phyloP scores from a whole-genome alignment of 2,888 invertebrate species.

The Adineta ricciae region DNA sequence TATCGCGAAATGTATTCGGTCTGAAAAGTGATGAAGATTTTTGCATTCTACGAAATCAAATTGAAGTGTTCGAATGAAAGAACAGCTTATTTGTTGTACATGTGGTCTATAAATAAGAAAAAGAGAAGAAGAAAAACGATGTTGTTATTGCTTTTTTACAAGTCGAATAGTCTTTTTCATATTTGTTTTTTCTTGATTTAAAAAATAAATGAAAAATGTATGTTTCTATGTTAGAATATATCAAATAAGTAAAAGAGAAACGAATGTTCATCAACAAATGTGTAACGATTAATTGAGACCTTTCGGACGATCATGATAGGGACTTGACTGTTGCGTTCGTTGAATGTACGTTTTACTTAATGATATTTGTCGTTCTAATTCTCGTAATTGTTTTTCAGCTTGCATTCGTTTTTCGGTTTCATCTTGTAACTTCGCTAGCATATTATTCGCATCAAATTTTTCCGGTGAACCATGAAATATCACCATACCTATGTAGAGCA shows the following conservation, averaged over 20 bases:
- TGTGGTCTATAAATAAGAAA: not conserved
- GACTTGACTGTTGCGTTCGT: conserved; percentile 27
- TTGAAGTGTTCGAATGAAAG: not conserved
- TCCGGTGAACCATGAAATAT: conserved; percentile 88
- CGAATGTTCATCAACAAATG: not conserved
- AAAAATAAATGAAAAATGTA: not conserved
- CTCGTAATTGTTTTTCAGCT: conserved; percentile 72
- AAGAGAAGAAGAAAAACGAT: not conserved
- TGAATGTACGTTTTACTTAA: conserved; percentile 70
- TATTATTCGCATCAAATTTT: conserved; percentile 78
- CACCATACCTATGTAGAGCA: conserved; percentile 61
- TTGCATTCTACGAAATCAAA: not conserved
- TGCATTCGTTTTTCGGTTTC: conserved; percentile 62
- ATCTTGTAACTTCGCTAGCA: conserved; percentile 69
- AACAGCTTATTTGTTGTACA: not conserved
- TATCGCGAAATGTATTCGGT: not conserved
- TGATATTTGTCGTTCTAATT: conserved; percentile 88
- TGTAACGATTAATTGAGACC: not conserved
- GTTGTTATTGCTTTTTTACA: not conserved
- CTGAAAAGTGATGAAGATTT: not conserved
- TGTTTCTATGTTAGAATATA: not conserved
- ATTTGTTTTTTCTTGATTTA: not conserved
- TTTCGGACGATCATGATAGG: conserved; percentile 1
- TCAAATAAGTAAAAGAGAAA: not conserved
- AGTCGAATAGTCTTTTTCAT: not conserved